Percentiles rank a stretch among this genome's conserved stretches.
Conservation (phyloP, 2,888 invertebrate species). For the Luffia ferchaultella region DNA sequence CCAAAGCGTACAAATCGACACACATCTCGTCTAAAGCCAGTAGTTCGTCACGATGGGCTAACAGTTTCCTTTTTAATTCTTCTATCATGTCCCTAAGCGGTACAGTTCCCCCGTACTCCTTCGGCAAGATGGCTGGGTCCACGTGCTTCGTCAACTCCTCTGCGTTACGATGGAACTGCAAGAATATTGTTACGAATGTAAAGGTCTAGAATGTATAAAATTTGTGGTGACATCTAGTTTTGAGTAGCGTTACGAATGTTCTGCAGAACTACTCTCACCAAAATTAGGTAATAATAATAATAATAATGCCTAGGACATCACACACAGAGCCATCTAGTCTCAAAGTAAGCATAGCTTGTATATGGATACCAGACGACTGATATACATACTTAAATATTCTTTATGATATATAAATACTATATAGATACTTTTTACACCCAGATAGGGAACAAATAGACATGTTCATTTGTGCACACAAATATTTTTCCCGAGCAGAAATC, state of each 20-base stretch:
- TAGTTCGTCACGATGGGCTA: slow-evolving; percentile 70
- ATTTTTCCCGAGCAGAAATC: no score
- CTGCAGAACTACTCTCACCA: background rate
- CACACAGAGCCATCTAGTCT: no score
- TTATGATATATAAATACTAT: no score
- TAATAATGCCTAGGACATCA: no score
- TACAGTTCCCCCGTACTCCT: slow-evolving; percentile 88
- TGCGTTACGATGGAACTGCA: slow-evolving; percentile 76
- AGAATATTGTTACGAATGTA: no score
- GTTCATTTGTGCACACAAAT: no score
- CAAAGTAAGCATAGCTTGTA: no score
- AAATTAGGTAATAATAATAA: slow-evolving; percentile 12
- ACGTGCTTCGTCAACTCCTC: slow-evolving; percentile 77
- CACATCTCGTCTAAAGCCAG: slow-evolving; percentile 79
- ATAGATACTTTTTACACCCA: no score
- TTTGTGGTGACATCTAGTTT: background rate
- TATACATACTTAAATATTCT: no score
- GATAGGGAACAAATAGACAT: no score
- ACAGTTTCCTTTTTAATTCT: slow-evolving; percentile 71
- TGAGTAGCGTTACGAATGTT: background rate
- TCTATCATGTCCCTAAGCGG: slow-evolving; percentile 84
- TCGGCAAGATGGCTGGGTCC: slow-evolving; percentile 79
- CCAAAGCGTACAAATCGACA: slow-evolving; percentile 71
- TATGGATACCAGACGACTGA: no score
- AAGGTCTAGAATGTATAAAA: slow-evolving; percentile 9